phyloP scores from a whole-genome alignment of 2,797 vertebrate genomes.

The Columba guinea region DNA sequence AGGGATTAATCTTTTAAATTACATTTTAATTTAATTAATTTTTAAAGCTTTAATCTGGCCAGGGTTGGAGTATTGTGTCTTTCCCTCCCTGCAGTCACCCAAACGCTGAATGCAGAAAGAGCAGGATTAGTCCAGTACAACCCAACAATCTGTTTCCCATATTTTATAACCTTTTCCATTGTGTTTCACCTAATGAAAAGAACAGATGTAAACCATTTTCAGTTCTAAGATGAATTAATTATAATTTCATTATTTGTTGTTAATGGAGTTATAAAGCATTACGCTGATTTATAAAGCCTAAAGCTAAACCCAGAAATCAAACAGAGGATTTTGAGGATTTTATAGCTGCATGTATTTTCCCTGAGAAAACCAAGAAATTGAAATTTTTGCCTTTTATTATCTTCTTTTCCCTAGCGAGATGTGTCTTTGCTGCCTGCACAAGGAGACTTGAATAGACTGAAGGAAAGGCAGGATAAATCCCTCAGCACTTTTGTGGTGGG shows the following conservation, averaged over 20 bases:
- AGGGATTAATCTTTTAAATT: neutral
- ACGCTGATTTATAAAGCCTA: neutral
- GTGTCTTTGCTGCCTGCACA: neutral
- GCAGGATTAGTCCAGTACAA: neutral
- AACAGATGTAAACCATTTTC: neutral
- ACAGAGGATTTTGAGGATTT: neutral
- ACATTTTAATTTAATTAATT: neutral
- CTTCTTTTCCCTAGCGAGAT: neutral
- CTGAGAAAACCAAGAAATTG: neutral
- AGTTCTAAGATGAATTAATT: neutral
- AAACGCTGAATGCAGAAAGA: neutral
- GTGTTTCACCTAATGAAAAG: neutral
- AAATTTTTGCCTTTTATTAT: neutral
- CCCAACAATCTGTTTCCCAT: neutral
- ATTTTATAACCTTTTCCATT: neutral
- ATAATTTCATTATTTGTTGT: neutral
- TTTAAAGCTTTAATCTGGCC: neutral
- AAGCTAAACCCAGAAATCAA: neutral
- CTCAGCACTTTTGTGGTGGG: neutral
- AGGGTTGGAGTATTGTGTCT: fast-evolving
- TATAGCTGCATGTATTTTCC: neutral
- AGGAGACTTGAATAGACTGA: neutral
- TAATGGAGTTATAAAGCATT: neutral
- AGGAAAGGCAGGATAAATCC: neutral
- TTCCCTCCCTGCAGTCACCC: neutral